Base-by-base conservation (phyloP, 2,113 vertebrate genomes). In the Semnornis frantzii region DNA sequence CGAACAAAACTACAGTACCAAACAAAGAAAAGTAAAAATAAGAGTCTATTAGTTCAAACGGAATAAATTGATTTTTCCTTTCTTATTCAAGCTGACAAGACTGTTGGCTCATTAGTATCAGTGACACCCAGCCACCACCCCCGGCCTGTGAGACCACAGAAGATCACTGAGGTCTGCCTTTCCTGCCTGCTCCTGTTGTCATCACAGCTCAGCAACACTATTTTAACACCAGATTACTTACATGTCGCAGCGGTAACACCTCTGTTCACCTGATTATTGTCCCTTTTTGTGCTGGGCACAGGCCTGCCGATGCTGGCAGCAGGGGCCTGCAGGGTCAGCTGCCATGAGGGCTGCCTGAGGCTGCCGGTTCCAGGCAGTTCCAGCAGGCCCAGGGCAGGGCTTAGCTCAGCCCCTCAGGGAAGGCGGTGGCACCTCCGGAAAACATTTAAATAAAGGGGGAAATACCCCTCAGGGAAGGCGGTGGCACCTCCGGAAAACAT, bases 291-390 rank as follows among this genome's bases (percentile, higher is more conserved):
- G 4, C 8, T 4, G 6, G 25, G 15, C 10, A 7, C 13, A 34
- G 59, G 25, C 8, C 25, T 33, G 18, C 19, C 2, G 15, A 14
- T 5, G 4, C 24, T 27, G 52, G 33, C 7, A 28, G 6, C 1
- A 0, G 16, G 42, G 12, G 50, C 50, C 28, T 16, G 54, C 44
- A 6, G 15, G 24, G 15, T 10, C 34, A 12, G 81, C 4, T 7
- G 10, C 72, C 57, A 44, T 42, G 73, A 76, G 60, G 31, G 13
- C 57, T 20, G 31, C 27, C 27, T 0, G 0, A 20, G 42, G 48
- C 57, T 19, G 37, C 37, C 3, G 0, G 4, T 23, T 31, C 15
- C 23, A 19, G 50, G 48, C 0, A 0, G 4, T 17, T 24, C 15
- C 21, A 18, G 28, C 48, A 3, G n/a, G 16, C 57, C 8, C 59